Evolutionary conservation across 2,797 vertebrate genomes (phyloP).

Genomic region (Pygocentrus nattereri): DNA sequence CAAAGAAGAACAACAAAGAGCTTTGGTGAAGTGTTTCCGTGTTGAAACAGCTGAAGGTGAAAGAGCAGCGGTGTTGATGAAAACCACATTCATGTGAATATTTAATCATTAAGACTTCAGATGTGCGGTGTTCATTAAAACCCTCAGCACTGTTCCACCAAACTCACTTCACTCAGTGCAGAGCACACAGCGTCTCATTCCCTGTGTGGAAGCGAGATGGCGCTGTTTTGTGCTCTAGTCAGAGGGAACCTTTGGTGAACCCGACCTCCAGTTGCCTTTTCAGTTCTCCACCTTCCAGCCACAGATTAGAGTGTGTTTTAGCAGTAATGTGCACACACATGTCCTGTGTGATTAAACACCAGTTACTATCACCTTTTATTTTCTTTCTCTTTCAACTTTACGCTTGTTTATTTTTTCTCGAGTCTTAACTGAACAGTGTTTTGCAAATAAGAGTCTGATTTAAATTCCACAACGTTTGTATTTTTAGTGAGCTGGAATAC

Average conservation of each 20-base stretch:
- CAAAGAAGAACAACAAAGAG: not conserved
- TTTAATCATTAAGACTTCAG: not conserved
- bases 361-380: not conserved
- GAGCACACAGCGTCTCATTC: slow-evolving; percentile 18
- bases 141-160: not conserved
- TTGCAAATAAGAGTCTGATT: too few species aligned
- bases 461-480: too few species aligned
- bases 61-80: not conserved
- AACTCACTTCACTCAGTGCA: not conserved
- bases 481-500: too few species aligned
- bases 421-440: too few species aligned
- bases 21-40: not conserved
- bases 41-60: not conserved
- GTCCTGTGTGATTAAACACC: not conserved
- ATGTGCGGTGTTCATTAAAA: not conserved
- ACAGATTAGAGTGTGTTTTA: not conserved
- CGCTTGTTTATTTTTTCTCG: too few species aligned
- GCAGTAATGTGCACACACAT: not conserved
- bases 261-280: slow-evolving; percentile 18
- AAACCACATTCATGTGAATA: not conserved
- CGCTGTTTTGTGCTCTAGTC: slow-evolving; percentile 76
- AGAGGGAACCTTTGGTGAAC: slow-evolving; percentile 22
- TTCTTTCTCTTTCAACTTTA: not conserved
- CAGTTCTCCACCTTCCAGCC: slow-evolving; percentile 12
- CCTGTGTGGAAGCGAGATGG: slow-evolving; percentile 77